Evolutionary conservation across 92 coral and sea anemone genomes (phyloP).

Genomic region (Porites divaricata): DNA sequence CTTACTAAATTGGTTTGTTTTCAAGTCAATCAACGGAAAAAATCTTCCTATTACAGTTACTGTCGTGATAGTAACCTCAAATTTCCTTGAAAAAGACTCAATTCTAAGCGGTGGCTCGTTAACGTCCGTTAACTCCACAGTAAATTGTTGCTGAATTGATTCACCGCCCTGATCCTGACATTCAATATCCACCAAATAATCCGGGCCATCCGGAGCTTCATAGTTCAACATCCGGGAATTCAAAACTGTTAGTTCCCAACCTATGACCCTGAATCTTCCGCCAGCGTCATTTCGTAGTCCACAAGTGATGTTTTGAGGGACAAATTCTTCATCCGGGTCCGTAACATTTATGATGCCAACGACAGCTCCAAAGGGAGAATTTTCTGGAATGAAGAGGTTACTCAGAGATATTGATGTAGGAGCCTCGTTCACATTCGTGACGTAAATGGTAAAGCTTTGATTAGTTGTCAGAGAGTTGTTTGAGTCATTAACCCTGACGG

Average conservation of each 20-base stretch:
- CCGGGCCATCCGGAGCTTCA: slow-evolving; percentile 63
- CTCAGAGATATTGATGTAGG: slow-evolving; percentile 62
- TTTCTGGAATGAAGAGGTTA: slow-evolving; percentile 53
- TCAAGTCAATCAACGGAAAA: not conserved
- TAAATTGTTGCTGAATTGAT: slow-evolving; percentile 52
- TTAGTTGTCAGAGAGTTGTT: slow-evolving; percentile 53
- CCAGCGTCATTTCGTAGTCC: slow-evolving; percentile 70
- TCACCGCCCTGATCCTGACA: slow-evolving; percentile 78
- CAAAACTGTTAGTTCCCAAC: slow-evolving; percentile 47
- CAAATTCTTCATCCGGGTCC: slow-evolving; percentile 63
- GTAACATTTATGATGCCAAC: slow-evolving; percentile 61
- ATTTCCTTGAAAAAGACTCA: slow-evolving; percentile 46
- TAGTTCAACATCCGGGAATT: slow-evolving; percentile 64
- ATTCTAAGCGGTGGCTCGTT: slow-evolving; percentile 57
- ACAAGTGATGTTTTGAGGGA: slow-evolving; percentile 63
- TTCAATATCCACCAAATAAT: slow-evolving; percentile 61
- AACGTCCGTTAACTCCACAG: slow-evolving; percentile 46
- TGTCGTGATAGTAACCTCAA: slow-evolving; percentile 28
- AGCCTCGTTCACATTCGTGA: slow-evolving; percentile 75
- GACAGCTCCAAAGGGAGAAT: slow-evolving; percentile 54
- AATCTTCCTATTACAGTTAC: not conserved
- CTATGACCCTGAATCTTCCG: slow-evolving; percentile 72
- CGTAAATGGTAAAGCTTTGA: slow-evolving; percentile 69
- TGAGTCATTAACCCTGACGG: slow-evolving; percentile 52
- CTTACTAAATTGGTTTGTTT: too few relatives aligned